These are phyloP conservation scores for Tanaodytes sp. DNA, from an alignment of 2,888 invertebrate species.

Conservation along the genomic window DNA sequence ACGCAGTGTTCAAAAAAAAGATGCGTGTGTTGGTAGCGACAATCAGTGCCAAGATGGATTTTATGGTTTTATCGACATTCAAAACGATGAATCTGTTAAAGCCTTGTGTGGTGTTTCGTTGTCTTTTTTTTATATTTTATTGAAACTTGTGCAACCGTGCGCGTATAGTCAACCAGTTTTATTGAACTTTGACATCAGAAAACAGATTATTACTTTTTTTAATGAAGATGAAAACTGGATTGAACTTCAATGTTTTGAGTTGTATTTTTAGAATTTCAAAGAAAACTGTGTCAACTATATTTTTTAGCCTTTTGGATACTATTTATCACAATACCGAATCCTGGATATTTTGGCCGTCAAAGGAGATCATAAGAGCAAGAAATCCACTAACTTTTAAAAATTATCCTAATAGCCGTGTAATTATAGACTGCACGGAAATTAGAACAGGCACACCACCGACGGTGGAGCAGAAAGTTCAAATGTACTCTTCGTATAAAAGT, in stretches of 20 bases:
- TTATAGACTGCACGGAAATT: conserved; percentile 33
- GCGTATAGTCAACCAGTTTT: conserved; percentile 27
- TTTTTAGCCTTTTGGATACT: not conserved
- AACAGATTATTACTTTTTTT: conserved; percentile 41
- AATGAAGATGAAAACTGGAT: conserved; percentile 40
- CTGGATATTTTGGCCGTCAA: not conserved
- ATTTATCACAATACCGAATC: not conserved
- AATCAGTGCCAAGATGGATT: conserved; percentile 29
- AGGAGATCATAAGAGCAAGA: not conserved
- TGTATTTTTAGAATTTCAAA: not conserved
- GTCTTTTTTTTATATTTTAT: conserved; percentile 28
- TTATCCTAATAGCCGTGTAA: not conserved
- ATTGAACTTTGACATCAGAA: conserved; percentile 25
- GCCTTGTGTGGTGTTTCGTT: conserved; percentile 30
- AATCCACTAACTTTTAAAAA: too few species aligned
- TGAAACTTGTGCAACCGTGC: conserved; percentile 28
- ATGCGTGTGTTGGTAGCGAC: conserved; percentile 8
- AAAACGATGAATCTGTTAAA: conserved; percentile 18
- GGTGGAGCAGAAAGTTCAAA: conserved; percentile 29
- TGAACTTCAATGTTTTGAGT: not conserved
- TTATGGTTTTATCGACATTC: conserved; percentile 35
- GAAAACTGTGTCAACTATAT: not conserved
- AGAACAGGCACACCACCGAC: conserved; percentile 27
- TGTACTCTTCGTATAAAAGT: conserved; percentile 49
- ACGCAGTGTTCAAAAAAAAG: too few species aligned